Conservation (phyloP, 2,888 invertebrate species). For the Diplolepis rosae region DNA sequence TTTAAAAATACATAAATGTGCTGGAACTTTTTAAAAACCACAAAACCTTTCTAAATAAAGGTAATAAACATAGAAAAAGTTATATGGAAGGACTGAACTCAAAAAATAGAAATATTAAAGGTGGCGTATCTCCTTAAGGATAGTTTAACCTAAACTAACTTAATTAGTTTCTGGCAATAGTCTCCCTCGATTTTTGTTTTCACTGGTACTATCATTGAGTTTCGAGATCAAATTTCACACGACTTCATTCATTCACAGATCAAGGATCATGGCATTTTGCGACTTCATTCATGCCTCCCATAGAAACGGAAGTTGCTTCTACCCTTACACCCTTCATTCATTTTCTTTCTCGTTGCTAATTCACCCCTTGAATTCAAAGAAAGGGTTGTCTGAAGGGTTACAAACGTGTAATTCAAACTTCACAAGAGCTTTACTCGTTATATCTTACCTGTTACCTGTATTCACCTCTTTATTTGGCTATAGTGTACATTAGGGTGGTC, state of each 20-base stretch:
- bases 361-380: not conserved
- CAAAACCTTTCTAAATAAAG: too few species aligned
- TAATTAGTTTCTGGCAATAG: not conserved
- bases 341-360: constrained; percentile 1
- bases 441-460: not conserved
- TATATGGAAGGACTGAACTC: too few species aligned
- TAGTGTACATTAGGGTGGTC: too few species aligned
- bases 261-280: not conserved
- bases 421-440: not conserved
- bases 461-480: not conserved
- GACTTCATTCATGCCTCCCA: constrained; percentile 7
- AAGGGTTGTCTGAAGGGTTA: not conserved
- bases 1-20: too few species aligned
- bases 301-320: constrained; percentile 16
- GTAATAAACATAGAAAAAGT: too few species aligned
- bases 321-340: constrained; percentile 22
- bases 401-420: not conserved
- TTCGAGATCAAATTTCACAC: constrained; percentile 4
- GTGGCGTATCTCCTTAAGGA: too few species aligned
- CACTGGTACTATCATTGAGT: not conserved
- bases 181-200: not conserved
- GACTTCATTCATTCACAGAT: constrained; percentile 20
- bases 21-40: too few species aligned
- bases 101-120: too few species aligned
- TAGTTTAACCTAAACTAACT: not conserved